Evolutionary conservation across 2,797 vertebrate species (phyloP), one percentile per base, ranked within the genome.

Genomic region (Muraenolepis orangiensis): DNA sequence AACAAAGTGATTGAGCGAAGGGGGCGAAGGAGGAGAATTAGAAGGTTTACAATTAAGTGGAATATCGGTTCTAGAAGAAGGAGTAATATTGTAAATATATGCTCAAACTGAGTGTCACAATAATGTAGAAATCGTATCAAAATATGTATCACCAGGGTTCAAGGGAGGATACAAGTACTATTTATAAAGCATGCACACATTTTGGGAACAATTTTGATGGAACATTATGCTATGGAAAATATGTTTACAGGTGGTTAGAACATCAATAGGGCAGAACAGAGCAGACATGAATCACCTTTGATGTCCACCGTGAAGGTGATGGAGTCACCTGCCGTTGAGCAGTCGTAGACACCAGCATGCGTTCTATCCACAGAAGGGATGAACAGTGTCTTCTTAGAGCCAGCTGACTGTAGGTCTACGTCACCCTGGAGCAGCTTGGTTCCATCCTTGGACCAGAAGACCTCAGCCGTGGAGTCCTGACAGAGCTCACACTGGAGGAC

Each of bases 391-490:
- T 91, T 94, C 46, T 85, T 89, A 46, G 90, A 85, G 36, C 93
- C 95, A 28, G 96, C 93, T 11, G 93, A 90, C 69, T 91, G 93
- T 78, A 95, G 88, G 61, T 94, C 91, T 71, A 94, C 74, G 81
- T 93, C 93, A 61, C 88, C 85, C 1, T 91, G 80, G 72, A 89
- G 91, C 46, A 99, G 83, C 12, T 91, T 82, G 74, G 79, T 57
- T 1, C 94, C 96, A 0, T 98, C 94, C 89, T 96, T 96, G 87
- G 85, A 89, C 96, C 98, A 99, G 86, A 18, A 57, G 57, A 96
- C 95, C 0, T 82, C 82, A 1, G 93, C 92, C 0, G 89, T 88
- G 0, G 80, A 86, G 1, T 94, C 88, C n/a, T 76, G 81, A 79
- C 95, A 95, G 76, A 99, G 91, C 76, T 97, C 92, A 71, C 96